Evolutionary conservation across 2,797 vertebrate genomes (phyloP), one percentile per base, ranked within the genome.

Genomic region (Arnoldichthys spilopterus): DNA sequence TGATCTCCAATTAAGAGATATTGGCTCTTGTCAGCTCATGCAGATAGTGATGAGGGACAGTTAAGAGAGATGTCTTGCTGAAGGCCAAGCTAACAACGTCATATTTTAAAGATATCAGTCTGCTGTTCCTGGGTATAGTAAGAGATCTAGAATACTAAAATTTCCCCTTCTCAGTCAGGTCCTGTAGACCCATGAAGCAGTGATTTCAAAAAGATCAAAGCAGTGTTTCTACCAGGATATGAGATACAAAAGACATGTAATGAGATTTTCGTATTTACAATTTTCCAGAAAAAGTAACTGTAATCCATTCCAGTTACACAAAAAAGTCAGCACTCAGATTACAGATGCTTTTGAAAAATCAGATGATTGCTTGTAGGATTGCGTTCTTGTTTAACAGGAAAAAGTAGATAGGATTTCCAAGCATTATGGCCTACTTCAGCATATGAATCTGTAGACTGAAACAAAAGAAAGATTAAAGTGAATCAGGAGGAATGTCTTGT

Each of bases 1-100:
- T 34, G 72, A 74, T 59, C 74, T 54, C 47, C 51, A 72, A 59
- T 84, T 80, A 76, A 62, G 30, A 72, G 34, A 45, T 78, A 84
- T 81, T 72, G 76, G 74, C 51, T 15, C 74, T 54, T 78, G 28
- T 70, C 40, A 71, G 58, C 32, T 34, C 22, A 24, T 37, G 28
- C 66, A 6, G 26, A 76, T 54, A 15, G 32, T 54, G 32, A 82
- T 77, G 15, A 74, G 76, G 73, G 71, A 51, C 71, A 74, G 43
- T 68, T 70, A 63, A 7, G 54, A 9, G 34, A 6, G 53, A 78
- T 59, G 64, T 73, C 18, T 51, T 9, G 43, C 12, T 56, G 56
- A 47, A 63, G 45, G 68, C 20, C 26, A 64, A 45, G 20, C 37
- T 53, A 73, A 53, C 68, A 18, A 16, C 9, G 1, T 54, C 22